phyloP scores from a whole-genome alignment of 2,113 vertebrate species.

The Manacus vitellinus region DNA sequence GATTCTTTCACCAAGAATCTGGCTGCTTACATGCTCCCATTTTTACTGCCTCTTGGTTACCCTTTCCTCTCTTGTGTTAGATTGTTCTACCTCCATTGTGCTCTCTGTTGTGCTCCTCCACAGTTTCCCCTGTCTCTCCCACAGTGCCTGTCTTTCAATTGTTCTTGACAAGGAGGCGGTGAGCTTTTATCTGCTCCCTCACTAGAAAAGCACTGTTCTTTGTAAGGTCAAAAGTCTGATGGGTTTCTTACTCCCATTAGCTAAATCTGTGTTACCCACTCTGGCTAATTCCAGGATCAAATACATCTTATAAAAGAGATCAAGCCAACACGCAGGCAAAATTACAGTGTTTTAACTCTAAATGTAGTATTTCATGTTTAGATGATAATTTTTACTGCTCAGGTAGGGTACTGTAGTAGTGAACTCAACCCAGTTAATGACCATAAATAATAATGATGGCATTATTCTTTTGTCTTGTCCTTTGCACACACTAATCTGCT shows the following conservation, averaged over 20 bases:
- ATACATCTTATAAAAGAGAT: neutral
- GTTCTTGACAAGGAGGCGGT: neutral
- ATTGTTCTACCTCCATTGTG: neutral
- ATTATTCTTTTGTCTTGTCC: slow-evolving; percentile 89
- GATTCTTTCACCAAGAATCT: neutral
- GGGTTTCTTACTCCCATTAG: neutral
- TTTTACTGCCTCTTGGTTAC: neutral
- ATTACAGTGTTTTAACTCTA: neutral
- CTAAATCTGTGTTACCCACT: neutral
- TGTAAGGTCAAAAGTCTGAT: neutral
- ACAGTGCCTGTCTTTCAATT: neutral
- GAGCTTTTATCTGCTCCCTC: neutral
- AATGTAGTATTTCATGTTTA: slow-evolving; percentile 52
- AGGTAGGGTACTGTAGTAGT: slow-evolving; percentile 75
- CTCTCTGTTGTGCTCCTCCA: neutral
- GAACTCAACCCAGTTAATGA: slow-evolving; percentile 87
- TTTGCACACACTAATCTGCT: slow-evolving; percentile 86
- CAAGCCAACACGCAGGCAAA: neutral
- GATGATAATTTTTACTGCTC: slow-evolving; percentile 70
- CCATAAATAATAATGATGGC: slow-evolving; percentile 85
- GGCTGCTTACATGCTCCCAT: accelerated
- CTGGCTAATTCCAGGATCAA: neutral
- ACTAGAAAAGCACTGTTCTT: neutral
- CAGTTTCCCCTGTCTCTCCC: neutral
- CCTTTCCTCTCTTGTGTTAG: neutral